Evolutionary conservation across 2,113 vertebrate species (phyloP).

Genomic region (Actenoides hombroni): DNA sequence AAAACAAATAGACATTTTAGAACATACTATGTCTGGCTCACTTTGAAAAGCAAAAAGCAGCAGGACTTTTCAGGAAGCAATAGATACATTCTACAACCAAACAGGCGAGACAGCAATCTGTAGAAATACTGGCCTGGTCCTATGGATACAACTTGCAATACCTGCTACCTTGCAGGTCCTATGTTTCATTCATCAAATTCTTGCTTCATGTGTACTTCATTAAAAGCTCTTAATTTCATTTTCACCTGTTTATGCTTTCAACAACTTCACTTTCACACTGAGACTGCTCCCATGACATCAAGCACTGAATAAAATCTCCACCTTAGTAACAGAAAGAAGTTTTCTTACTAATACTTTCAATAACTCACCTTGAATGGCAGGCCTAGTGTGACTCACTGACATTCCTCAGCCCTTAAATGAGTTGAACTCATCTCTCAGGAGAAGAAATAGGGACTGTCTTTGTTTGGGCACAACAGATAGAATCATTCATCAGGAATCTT

Average conservation of each 20-base stretch:
- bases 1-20: not conserved
- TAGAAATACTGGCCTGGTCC: not conserved
- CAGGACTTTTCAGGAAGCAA: not conserved
- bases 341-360: constrained; percentile 11
- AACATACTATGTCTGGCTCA: not conserved
- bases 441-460: constrained; percentile 36
- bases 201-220: not conserved
- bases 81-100: not conserved
- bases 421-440: constrained; percentile 53
- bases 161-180: not conserved
- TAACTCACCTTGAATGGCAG: constrained; percentile 37
- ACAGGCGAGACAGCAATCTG: not conserved
- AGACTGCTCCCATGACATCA: not conserved
- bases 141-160: not conserved
- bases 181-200: not conserved
- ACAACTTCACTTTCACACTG: not conserved
- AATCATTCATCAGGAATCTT: constrained; percentile 48
- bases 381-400: constrained; percentile 24
- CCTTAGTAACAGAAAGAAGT: constrained; percentile 6
- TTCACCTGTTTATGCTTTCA: constrained; percentile 39
- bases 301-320: constrained; percentile 17
- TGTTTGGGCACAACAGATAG: constrained; percentile 42
- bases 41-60: not conserved
- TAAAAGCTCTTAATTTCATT: constrained; percentile 50
- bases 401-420: constrained; percentile 38